Evolutionary conservation across 53 echinoderm and acorn worm species (phyloP).

Genomic region (Holothuria scabra): DNA sequence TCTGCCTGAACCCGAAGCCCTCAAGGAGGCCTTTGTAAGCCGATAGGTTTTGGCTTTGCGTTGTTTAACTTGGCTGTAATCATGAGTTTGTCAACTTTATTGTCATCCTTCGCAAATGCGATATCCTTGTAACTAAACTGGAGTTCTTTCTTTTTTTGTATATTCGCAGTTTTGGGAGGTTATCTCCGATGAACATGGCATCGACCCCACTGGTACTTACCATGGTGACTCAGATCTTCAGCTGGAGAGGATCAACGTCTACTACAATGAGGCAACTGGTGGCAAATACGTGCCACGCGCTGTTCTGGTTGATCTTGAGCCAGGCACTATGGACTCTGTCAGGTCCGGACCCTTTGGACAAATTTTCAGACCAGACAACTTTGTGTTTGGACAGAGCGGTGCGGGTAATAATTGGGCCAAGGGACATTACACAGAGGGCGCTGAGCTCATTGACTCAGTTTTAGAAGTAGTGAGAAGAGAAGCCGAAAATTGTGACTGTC

Average conservation of each 20-base stretch:
- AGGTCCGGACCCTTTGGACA: slow-evolving; percentile 76
- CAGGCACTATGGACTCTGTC: slow-evolving; percentile 84
- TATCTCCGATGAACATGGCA: slow-evolving; percentile 98
- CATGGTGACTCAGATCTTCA: slow-evolving; percentile 96
- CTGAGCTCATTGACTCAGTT: slow-evolving; percentile 90
- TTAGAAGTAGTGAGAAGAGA: slow-evolving; percentile 92
- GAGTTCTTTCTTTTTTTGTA: slow-evolving; percentile 45
- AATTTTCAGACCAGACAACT: slow-evolving; percentile 75
- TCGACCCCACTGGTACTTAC: slow-evolving; percentile 98
- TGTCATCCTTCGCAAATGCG: too few species aligned
- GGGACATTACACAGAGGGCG: slow-evolving; percentile 95
- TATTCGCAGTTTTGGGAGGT: slow-evolving; percentile 93
- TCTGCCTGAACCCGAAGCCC: too few species aligned
- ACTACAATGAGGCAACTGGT: slow-evolving; percentile 97
- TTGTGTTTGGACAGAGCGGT: slow-evolving; percentile 71
- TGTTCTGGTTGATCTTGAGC: slow-evolving; percentile 76
- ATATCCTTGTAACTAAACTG: too few species aligned
- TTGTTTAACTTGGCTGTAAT: too few species aligned
- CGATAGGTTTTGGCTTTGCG: too few species aligned
- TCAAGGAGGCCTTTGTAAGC: too few species aligned
- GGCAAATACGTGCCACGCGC: slow-evolving; percentile 93
- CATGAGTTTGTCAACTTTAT: too few species aligned
- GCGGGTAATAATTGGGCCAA: slow-evolving; percentile 99
- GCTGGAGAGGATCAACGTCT: slow-evolving; percentile 96
- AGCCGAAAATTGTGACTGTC: slow-evolving; percentile 89